Percentiles rank a stretch among this genome's conserved stretches.
Conservation (phyloP, 64 coral and sea anemone genomes). For the Pachyseris speciosa region DNA sequence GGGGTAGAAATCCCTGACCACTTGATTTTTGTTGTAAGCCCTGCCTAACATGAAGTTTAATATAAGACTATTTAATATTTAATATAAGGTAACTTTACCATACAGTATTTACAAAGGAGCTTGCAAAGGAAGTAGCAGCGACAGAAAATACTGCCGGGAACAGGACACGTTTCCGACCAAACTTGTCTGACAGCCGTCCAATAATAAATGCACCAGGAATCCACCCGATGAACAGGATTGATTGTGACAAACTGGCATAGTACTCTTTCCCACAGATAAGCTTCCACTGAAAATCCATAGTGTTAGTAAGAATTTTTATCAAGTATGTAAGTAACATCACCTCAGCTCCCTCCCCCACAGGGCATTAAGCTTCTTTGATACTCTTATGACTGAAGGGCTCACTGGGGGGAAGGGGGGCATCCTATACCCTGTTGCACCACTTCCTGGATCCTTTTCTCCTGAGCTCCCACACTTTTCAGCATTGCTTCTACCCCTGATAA, state of each 20-base stretch:
- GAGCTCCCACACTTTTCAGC: no score
- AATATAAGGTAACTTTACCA: slow-evolving; percentile 57
- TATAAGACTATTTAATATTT: background rate
- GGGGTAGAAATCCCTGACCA: no score
- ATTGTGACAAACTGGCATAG: slow-evolving; percentile 84
- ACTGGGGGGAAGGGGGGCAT: no score
- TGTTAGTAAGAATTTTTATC: background rate
- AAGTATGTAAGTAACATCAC: background rate
- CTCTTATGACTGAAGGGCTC: no score
- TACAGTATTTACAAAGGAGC: slow-evolving; percentile 78
- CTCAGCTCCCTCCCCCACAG: background rate
- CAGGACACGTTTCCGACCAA: slow-evolving; percentile 86
- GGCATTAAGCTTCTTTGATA: no score
- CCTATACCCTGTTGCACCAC: no score
- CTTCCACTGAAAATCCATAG: slow-evolving; percentile 68
- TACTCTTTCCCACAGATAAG: slow-evolving; percentile 81
- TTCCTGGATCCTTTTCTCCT: no score
- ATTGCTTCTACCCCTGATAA: background rate
- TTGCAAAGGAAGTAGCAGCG: slow-evolving; percentile 68
- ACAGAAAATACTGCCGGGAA: slow-evolving; percentile 75
- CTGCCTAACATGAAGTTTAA: no score
- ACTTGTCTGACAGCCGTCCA: slow-evolving; percentile 89
- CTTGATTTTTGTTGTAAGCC: no score
- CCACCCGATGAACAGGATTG: slow-evolving; percentile 89
- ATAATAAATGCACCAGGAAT: slow-evolving; percentile 85